Evolutionary conservation across 2,888 invertebrate genomes (phyloP).

Genomic region (Pardosa pseudoannulata): DNA sequence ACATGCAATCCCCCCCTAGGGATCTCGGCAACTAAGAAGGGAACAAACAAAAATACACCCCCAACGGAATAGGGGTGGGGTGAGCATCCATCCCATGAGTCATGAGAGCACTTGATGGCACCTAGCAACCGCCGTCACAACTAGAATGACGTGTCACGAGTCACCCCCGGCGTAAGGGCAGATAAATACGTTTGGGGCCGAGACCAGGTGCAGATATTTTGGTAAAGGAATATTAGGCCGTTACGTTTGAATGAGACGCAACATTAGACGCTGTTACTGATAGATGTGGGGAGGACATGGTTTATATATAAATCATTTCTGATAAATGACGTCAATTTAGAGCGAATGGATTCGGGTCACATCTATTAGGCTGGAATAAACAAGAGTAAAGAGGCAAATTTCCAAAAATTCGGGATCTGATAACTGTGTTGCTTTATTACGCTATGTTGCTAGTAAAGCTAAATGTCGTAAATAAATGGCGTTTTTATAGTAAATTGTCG

Average conservation of each 20-base stretch:
- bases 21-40: too few species aligned
- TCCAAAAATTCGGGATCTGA: too few species aligned
- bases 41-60: slow-evolving; percentile 2
- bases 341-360: too few species aligned
- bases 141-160: slow-evolving; percentile 57
- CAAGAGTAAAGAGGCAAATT: too few species aligned
- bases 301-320: too few species aligned
- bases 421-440: too few species aligned
- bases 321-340: too few species aligned
- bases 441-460: too few species aligned
- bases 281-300: not conserved
- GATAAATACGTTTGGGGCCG: not conserved
- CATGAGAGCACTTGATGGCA: slow-evolving; percentile 48
- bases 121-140: slow-evolving; percentile 52
- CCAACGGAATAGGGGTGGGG: slow-evolving; percentile 20
- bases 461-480: too few species aligned
- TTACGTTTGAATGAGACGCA: too few species aligned
- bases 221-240: not conserved
- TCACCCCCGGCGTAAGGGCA: not conserved
- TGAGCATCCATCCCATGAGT: slow-evolving; percentile 23
- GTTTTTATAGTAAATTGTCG: too few species aligned
- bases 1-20: not conserved
- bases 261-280: not conserved
- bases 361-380: too few species aligned
- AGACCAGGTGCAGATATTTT: slow-evolving; percentile 7